A percentile compares a stretch with the other conserved stretches of the same genome.
These are phyloP conservation scores for Myocastor coypus DNA, from an alignment of 2,113 vertebrate species.

Conservation along the genomic window DNA sequence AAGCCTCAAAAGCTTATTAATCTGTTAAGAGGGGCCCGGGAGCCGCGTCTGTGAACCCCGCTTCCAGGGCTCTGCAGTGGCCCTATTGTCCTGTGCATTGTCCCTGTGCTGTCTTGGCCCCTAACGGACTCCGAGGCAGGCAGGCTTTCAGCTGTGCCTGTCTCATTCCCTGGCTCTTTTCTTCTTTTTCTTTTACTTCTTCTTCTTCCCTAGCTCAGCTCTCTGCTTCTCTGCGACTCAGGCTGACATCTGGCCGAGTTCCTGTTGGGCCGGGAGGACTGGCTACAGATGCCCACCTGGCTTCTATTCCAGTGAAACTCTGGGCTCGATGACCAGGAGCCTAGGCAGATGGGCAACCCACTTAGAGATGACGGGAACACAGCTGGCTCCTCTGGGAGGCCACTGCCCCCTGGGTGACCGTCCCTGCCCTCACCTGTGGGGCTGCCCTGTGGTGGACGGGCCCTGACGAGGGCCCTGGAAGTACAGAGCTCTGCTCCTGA, in stretches of 20 bases:
- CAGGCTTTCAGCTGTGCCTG: background rate
- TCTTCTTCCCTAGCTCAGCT: background rate
- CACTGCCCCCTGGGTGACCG: fast-evolving
- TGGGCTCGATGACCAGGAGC: fast-evolving
- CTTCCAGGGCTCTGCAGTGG: slow-evolving; percentile 66
- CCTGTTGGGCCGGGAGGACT: background rate
- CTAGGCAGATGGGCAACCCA: background rate
- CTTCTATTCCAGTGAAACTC: background rate
- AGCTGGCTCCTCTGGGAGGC: background rate
- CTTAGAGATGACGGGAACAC: too few relatives aligned
- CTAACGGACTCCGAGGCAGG: slow-evolving; percentile 54
- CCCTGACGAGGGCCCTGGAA: background rate
- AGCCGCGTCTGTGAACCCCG: background rate
- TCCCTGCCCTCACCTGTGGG: too few relatives aligned
- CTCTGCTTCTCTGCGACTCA: background rate
- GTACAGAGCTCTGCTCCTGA: background rate
- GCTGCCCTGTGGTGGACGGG: background rate
- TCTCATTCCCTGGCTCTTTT: background rate
- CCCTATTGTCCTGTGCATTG: slow-evolving; percentile 56
- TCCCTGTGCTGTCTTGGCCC: slow-evolving; percentile 55
- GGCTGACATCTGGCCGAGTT: background rate
- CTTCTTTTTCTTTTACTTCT: background rate
- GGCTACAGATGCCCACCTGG: background rate
- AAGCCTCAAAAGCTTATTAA: slow-evolving; percentile 69
- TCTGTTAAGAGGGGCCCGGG: background rate